Base-by-base conservation (phyloP, 2,888 invertebrate genomes). In the Synanthedon tipuliformis region DNA sequence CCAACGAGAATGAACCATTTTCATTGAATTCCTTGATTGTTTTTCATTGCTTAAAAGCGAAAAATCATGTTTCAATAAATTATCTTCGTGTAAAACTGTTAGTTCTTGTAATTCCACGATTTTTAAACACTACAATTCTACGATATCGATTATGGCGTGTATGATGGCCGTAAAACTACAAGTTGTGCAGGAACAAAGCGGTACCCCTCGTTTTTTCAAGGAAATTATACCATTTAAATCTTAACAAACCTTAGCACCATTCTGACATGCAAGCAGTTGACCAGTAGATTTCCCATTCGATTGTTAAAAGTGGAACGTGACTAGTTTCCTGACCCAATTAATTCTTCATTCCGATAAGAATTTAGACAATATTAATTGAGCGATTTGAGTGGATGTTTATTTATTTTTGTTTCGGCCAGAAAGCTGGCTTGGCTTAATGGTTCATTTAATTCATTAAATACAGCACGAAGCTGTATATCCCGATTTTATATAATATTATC, bases 71-170 rank as follows among this genome's bases (percentile, higher is more conserved):
- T 34, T 34, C 27, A 34, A 34, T 34, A 34, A 34, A 34, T 34
- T 34, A 7, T 34, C 34, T 34, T 34, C 1, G 2, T 34, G 10
- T 34, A 10, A 23, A 34, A 34, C 34, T 34, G 34, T 34, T 34
- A 10, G 10, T 34, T 34, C 1, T 34, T 34, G 34, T 34, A 1
- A 34, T 34, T 34, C 34, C 7, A 34, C 8, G 0, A 34, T 34
- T 8, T 3, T 34, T 34, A 34, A 34, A 34, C 8, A 8, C 1
- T 34, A 3, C 27, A 34, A 10, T 34, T 34, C 34, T 2, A 34
- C 34, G 10, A 34, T 34, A 10, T 34, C 10, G 34, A 34, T 13
- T 45, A 45, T 61, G 52, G 60, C 64, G 57, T 65, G 60, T 53
- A 48, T 55, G 62, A 61, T 60, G 50, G 51, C 54, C 52, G 52